phyloP scores from a whole-genome alignment of 2,888 invertebrate species.

The Protula sp. region DNA sequence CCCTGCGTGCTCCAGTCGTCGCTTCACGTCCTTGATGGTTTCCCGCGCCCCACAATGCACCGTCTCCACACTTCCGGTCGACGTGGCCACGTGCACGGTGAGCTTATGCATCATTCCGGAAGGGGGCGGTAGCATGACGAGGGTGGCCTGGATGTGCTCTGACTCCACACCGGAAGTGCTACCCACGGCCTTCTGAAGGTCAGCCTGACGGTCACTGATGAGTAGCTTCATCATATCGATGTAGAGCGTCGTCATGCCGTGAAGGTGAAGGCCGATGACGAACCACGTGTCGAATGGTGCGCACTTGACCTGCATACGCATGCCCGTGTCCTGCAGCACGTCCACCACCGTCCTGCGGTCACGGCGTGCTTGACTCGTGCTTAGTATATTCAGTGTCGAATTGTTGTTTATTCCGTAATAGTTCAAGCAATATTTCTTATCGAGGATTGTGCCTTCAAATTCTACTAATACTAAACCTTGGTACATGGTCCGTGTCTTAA shows the following conservation, averaged over 20 bases:
- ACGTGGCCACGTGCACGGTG: neutral
- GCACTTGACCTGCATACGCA: neutral
- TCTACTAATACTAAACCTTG: neutral
- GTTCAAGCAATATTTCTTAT: neutral
- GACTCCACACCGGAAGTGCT: neutral
- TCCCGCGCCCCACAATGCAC: neutral
- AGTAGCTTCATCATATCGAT: conserved; percentile 36
- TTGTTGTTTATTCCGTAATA: neutral
- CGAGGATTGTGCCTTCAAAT: neutral
- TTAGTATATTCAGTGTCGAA: neutral
- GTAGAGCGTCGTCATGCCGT: conserved; percentile 34
- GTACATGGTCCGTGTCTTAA: conserved; percentile 28
- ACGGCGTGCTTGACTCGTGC: neutral
- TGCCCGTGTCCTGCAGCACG: neutral
- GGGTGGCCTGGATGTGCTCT: neutral
- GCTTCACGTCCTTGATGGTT: conserved; percentile 2
- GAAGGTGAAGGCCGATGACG: conserved; percentile 37
- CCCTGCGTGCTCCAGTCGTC: neutral
- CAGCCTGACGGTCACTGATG: neutral
- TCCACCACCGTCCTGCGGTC: neutral
- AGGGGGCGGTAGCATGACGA: neutral
- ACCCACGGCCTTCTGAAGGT: neutral
- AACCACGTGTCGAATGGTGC: conserved; percentile 37
- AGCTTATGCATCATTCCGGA: neutral
- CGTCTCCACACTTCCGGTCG: neutral